A percentile compares a stretch with the other conserved stretches of the same genome.
These are phyloP conservation scores for Brachyrhaphis roseni DNA, from an alignment of 2,797 vertebrate genomes.

Conservation along the genomic window DNA sequence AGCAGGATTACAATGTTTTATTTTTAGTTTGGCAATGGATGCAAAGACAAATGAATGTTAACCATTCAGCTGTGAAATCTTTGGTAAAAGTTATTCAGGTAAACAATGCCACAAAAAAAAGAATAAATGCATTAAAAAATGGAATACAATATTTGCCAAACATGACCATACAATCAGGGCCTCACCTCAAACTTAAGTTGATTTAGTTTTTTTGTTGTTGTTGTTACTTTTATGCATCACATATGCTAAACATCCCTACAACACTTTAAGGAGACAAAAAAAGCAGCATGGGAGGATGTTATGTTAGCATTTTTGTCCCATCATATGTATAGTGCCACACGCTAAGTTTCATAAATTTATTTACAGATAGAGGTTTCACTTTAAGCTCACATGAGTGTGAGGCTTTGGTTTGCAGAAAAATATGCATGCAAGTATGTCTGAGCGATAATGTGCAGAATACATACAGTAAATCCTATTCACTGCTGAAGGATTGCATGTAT, in stretches of 20 bases:
- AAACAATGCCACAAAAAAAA: constrained; percentile 23
- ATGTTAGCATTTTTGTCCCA: neutral
- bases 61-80: constrained; percentile 31
- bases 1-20: constrained; percentile 45
- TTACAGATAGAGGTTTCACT: constrained; percentile 28
- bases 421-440: constrained; percentile 15
- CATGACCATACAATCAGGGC: constrained; percentile 8
- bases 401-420: constrained; percentile 3
- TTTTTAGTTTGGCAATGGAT: constrained; percentile 52
- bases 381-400: constrained; percentile 14
- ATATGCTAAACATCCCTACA: constrained; percentile 8
- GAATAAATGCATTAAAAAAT: constrained; percentile 23
- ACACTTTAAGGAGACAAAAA: constrained; percentile 8
- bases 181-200: neutral
- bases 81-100: constrained; percentile 16
- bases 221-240: neutral
- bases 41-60: constrained; percentile 29
- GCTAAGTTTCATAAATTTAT: too few relatives aligned
- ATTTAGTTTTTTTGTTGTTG: constrained; percentile 20
- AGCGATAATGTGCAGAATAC: constrained; percentile 18
- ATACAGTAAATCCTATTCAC: constrained; percentile 28
- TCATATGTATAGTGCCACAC: too few relatives aligned
- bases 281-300: neutral
- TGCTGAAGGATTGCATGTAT: constrained; percentile 12
- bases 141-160: constrained; percentile 30